A percentile compares a stretch with the other conserved stretches of the same genome.
phyloP scores from a whole-genome alignment of 1,140 invertebrate genomes.

The Helicoverpa zea region DNA sequence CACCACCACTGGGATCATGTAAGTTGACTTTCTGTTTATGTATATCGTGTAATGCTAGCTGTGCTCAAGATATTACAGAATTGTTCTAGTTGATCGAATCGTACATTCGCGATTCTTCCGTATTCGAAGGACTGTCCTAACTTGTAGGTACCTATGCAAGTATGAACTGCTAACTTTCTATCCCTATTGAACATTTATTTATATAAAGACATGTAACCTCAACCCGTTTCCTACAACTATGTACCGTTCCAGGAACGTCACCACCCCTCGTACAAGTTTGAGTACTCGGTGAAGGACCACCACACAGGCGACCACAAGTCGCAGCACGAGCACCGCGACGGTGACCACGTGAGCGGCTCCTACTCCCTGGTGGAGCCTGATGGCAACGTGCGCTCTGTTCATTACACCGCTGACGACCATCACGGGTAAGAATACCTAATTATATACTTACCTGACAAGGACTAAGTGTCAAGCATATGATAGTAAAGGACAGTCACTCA shows the following conservation, averaged over 20 bases:
- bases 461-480: not conserved
- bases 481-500: not conserved
- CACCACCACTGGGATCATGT: constrained; percentile 47
- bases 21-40: not conserved
- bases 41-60: too few relatives aligned
- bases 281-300: constrained; percentile 84
- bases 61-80: not conserved
- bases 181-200: too few relatives aligned
- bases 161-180: too few relatives aligned
- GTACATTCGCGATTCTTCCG: too few relatives aligned
- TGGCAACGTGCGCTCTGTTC: constrained; percentile 83
- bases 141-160: not conserved
- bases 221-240: not conserved
- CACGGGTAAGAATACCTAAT: constrained; percentile 57
- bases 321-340: constrained; percentile 84
- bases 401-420: constrained; percentile 82
- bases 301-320: constrained; percentile 76
- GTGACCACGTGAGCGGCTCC: constrained; percentile 85
- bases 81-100: too few relatives aligned
- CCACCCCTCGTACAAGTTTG: constrained; percentile 79
- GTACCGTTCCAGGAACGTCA: not conserved
- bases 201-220: too few relatives aligned
- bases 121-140: not conserved
- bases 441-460: too few relatives aligned
- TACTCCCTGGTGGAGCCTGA: constrained; percentile 86